A percentile compares a stretch with the other conserved stretches of the same genome.
Conservation (phyloP, 2,797 vertebrate species). For the Brachymystax lenok region DNA sequence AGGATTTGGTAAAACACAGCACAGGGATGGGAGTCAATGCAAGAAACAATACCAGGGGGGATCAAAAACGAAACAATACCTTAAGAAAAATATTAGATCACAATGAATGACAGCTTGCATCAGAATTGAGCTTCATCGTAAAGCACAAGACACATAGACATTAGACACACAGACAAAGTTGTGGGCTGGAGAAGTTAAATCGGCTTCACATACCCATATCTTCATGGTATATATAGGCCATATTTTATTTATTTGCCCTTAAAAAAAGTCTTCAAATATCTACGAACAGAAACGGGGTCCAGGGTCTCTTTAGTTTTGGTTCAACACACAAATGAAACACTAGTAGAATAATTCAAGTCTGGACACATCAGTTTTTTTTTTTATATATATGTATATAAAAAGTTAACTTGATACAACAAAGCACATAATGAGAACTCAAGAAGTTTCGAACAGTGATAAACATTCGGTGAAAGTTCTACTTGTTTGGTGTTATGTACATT, state of each 20-base stretch:
- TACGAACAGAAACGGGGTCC: constrained; percentile 67
- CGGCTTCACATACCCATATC: constrained; percentile 76
- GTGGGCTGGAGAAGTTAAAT: constrained; percentile 64
- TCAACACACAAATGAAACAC: constrained; percentile 83
- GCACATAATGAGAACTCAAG: constrained; percentile 38
- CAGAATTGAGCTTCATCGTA: constrained; percentile 43
- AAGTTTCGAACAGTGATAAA: constrained; percentile 45
- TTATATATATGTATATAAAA: constrained; percentile 59
- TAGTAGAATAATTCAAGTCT: constrained; percentile 76
- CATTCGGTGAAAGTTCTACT: constrained; percentile 62
- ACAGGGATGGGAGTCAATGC: background rate
- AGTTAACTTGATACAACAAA: constrained; percentile 56
- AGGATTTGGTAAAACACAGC: background rate
- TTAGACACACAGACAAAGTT: constrained; percentile 37
- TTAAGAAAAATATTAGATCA: constrained; percentile 30
- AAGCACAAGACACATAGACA: constrained; percentile 58
- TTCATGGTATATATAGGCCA: constrained; percentile 78
- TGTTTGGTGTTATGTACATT: constrained; percentile 68
- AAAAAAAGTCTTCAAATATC: constrained; percentile 59
- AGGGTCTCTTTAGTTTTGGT: constrained; percentile 42
- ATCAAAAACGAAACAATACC: constrained; percentile 13
- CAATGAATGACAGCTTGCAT: constrained; percentile 36
- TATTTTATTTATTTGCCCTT: constrained; percentile 55
- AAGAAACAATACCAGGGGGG: constrained; percentile 21
- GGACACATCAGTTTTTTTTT: constrained; percentile 66